Evolutionary conservation across 1,140 invertebrate genomes (phyloP), one percentile per base, ranked within the genome.

Genomic region (Andricus grossulariae): DNA sequence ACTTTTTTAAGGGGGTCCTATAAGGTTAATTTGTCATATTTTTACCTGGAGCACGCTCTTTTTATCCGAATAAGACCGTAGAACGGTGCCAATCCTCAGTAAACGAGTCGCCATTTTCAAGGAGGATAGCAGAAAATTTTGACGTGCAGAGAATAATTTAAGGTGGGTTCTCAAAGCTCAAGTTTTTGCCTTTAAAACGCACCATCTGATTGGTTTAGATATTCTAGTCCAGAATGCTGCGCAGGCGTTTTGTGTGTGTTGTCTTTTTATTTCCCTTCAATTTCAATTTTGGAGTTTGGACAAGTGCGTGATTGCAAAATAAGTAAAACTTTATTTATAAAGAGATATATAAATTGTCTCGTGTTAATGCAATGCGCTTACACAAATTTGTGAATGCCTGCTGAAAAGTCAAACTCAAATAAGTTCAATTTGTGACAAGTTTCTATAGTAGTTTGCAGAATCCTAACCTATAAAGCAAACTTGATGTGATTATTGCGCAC

Each of bases 81-180:
- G 77, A 16, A 85, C 84, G 54, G 87, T 85, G 54, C 88, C 85
- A 75, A 92, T 84, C 81, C 78, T 89, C 60, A 92, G 77, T 80
- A 92, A 76, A 88, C 90, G 89, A 80, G 90, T 91, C 86, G 91
- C 91, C 91, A 92, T 92, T 90, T 90, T 90, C 73, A 50, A 51
- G 77, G 45, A 70, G 60, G 16, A 16, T 66, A 66, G 60, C 60
- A 66, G 60, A 66, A 32, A 66, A 66, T 55, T 55, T 60, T 66
- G 60, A 66, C 60, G 60, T 66, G 60, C 16, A 45, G 39, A 45
- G 6, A 45, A 45, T 45, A 45, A 45, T 11, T 45, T 45, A 66
- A 16, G 32, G 60, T 15, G 16, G 15, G 13, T 32, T 32, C 15
- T 3, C 10, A 10, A 32, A 15, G 57, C 57, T 21, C 8, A 15